These are phyloP conservation scores for Nasua narica DNA, from an alignment of 2,797 vertebrate genomes.

Conservation along the genomic window DNA sequence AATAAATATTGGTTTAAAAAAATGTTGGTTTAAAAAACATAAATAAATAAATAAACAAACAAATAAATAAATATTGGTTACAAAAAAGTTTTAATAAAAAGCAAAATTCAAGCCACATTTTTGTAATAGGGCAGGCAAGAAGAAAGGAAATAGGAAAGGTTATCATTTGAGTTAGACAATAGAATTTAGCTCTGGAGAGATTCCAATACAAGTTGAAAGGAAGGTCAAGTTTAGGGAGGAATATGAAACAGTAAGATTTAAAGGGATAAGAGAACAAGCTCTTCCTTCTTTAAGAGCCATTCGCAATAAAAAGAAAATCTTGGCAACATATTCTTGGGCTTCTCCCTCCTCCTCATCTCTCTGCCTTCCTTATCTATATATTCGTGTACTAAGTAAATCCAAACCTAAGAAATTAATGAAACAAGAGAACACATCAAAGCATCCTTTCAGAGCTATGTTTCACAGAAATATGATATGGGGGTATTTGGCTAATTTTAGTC, in stretches of 20 bases:
- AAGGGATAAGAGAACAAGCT: not conserved
- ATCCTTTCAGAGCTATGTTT: not conserved
- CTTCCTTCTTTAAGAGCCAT: conserved; percentile 16
- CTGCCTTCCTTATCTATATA: not conserved
- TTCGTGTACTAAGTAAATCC: not conserved
- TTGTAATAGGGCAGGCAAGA: not conserved
- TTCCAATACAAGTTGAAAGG: conserved; percentile 35
- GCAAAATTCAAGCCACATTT: not conserved
- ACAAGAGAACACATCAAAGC: not conserved
- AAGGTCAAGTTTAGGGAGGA: conserved; percentile 40
- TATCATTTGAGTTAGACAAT: not conserved
- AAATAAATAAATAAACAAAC: no score
- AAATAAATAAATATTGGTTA: conserved; percentile 5
- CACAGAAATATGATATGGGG: not conserved
- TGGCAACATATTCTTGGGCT: not conserved
- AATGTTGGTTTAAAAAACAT: no score
- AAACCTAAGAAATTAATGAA: conserved; percentile 16
- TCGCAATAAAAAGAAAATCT: conserved; percentile 51
- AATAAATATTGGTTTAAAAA: no score
- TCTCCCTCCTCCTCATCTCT: not conserved
- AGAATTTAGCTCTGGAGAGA: conserved; percentile 30
- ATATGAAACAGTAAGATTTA: not conserved
- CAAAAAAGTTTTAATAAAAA: conserved; percentile 23
- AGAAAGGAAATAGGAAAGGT: conserved; percentile 33
- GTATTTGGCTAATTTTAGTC: not conserved